Evolutionary conservation across 1,140 invertebrate species (phyloP).

Genomic region (Mesaphorura yosii): DNA sequence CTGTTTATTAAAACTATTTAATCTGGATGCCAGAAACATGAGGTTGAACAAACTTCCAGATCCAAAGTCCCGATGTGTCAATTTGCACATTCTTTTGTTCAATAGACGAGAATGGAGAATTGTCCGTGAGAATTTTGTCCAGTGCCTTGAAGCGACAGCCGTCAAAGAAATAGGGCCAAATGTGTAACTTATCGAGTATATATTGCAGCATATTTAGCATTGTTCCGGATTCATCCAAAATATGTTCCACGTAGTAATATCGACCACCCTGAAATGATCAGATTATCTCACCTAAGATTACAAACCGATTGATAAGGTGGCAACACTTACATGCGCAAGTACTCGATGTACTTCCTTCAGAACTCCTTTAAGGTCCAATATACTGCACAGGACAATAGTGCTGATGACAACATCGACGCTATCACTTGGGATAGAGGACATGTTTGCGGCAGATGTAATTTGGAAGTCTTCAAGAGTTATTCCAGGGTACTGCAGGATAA

Average conservation of each 20-base stretch:
- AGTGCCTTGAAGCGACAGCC: no score
- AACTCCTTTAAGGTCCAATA: conserved; percentile 26
- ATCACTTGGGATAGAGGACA: conserved; percentile 28
- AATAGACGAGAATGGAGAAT: neutral
- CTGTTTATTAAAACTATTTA: no score
- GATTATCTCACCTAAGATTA: neutral
- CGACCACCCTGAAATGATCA: conserved; percentile 22
- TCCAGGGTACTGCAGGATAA: conserved; percentile 24
- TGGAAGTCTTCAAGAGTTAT: conserved; percentile 31
- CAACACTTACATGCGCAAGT: conserved; percentile 31
- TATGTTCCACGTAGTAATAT: conserved; percentile 32
- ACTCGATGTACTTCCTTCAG: conserved; percentile 34
- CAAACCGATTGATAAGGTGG: no score
- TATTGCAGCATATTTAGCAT: neutral
- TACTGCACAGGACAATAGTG: conserved; percentile 33
- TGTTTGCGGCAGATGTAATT: conserved; percentile 30
- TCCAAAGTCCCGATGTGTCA: neutral
- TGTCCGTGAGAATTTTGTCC: neutral
- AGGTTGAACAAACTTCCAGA: neutral
- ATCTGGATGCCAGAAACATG: neutral
- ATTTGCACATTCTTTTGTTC: neutral
- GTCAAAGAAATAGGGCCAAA: conserved; percentile 4
- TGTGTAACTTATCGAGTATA: neutral
- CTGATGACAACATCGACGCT: conserved; percentile 34
- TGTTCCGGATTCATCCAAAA: conserved; percentile 4